Base-by-base conservation (phyloP, 2,888 invertebrate species). In the Clanis bilineata region DNA sequence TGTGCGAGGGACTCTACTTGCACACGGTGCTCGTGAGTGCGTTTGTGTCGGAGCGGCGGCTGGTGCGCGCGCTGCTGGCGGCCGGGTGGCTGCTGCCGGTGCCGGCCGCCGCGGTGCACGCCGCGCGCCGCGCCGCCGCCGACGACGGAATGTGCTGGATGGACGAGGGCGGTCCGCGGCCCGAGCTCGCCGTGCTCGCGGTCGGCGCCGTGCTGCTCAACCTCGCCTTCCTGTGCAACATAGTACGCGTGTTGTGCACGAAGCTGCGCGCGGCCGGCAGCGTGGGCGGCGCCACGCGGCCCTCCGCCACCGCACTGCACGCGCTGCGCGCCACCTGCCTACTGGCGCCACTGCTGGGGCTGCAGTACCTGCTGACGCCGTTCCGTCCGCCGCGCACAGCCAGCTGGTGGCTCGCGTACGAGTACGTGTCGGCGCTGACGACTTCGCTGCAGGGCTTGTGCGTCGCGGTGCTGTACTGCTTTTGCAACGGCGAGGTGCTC, bases 401-500 rank as follows among this genome's bases (percentile, higher is more conserved):
- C 77, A 92, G 94, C 68, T 96, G 95, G 95, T 96, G 96, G 87
- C 93, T 94, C 67, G 93, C 94, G 68, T 98, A 98, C 92, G 97
- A 97, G 87, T 94, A 97, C 79, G 93, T 96, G 68, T 95, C 97
- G 23, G 98, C 98, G 67, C 93, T 97, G 74, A 96, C 96, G 56
- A 96, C 97, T 62, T 97, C 98, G 62, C 96, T 97, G 86, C 95
- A 98, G 96, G 98, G 98, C 63, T 94, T 98, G 62, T 97, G 97
- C 84, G 98, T 98, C 58, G 97, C 98, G 39, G 95, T 97, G 65
- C 94, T 98, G 57, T 98, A 97, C 90, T 98, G 98, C 85, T 98
- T 98, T 93, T 97, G 96, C 93, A 98, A 98, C 83, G 98, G 98
- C 68, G 98, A 98, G 95, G 98, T 98, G 88, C 95, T 96, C 74